Percentiles rank a stretch among this genome's conserved stretches.
Conservation (phyloP, 1,140 invertebrate genomes). For the Micrasema minimum region DNA sequence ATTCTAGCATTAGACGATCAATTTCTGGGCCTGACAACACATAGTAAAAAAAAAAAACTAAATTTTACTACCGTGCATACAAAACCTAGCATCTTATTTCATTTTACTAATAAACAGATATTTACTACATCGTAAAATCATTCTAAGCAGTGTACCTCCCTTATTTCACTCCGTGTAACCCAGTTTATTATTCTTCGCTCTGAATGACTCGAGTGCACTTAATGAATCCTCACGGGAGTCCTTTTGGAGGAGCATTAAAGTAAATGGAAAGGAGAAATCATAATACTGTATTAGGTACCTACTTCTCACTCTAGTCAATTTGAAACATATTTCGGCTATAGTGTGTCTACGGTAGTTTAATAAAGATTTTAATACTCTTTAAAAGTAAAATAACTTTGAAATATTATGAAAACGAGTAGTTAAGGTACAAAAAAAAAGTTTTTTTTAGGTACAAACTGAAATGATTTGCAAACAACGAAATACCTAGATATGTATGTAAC, state of each 20-base stretch:
- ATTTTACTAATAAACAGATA: neutral
- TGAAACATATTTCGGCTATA: constrained; percentile 11
- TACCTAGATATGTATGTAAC: neutral
- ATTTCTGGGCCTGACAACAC: too few relatives aligned
- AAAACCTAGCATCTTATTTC: too few relatives aligned
- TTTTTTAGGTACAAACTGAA: neutral
- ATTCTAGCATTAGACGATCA: too few relatives aligned
- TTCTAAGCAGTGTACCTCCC: neutral
- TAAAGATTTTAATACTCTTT: neutral
- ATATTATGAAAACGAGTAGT: neutral
- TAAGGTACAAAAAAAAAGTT: neutral
- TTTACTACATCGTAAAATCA: neutral
- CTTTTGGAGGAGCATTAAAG: constrained; percentile 7
- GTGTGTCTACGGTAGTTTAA: neutral
- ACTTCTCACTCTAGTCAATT: neutral
- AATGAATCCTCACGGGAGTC: constrained; percentile 28
- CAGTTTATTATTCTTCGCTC: neutral
- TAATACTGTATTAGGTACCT: constrained; percentile 1
- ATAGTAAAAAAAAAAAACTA: too few relatives aligned
- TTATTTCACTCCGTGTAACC: neutral
- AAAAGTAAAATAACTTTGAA: neutral
- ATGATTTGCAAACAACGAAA: neutral
- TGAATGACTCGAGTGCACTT: neutral
- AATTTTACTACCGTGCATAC: too few relatives aligned
- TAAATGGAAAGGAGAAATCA: constrained; percentile 24